Percentiles rank a stretch among this genome's conserved stretches.
Evolutionary conservation across 2,888 invertebrate species (phyloP).

Genomic region (Trachelus tabidus): DNA sequence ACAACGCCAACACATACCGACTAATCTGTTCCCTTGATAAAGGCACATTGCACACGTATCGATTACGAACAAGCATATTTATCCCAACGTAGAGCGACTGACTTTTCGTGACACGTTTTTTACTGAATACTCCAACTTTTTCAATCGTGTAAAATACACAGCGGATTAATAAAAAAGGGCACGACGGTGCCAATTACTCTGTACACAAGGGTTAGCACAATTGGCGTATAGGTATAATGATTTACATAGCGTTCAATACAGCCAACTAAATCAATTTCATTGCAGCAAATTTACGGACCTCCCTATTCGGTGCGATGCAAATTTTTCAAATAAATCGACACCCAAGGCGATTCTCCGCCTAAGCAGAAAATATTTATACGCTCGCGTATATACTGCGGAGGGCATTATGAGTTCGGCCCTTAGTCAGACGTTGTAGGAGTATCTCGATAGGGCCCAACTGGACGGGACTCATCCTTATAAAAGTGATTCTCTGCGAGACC

Average conservation of each 20-base stretch:
- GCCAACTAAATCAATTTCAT: conserved; percentile 9
- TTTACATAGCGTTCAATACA: background rate
- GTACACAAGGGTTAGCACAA: background rate
- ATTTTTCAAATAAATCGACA: conserved; percentile 17
- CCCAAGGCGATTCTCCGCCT: conserved; percentile 11
- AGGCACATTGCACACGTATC: background rate
- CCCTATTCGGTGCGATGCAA: conserved; percentile 7
- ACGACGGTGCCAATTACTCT: background rate
- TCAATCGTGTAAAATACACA: background rate
- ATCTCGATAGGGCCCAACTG: background rate
- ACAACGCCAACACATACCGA: background rate
- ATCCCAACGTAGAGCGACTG: background rate
- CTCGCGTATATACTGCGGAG: background rate
- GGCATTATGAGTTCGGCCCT: background rate
- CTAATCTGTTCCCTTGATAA: background rate
- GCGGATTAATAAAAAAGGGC: background rate
- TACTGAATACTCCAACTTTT: background rate
- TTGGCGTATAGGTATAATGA: background rate
- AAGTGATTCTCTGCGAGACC: background rate
- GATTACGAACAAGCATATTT: background rate
- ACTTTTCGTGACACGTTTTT: background rate
- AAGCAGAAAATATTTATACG: conserved; percentile 10
- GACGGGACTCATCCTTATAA: background rate
- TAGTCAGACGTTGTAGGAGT: background rate
- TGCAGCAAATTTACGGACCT: conserved; percentile 1